A percentile compares a stretch with the other conserved stretches of the same genome.
These are phyloP conservation scores for Gallinago nigripennis DNA, from an alignment of 2,797 vertebrate species.

Conservation along the genomic window DNA sequence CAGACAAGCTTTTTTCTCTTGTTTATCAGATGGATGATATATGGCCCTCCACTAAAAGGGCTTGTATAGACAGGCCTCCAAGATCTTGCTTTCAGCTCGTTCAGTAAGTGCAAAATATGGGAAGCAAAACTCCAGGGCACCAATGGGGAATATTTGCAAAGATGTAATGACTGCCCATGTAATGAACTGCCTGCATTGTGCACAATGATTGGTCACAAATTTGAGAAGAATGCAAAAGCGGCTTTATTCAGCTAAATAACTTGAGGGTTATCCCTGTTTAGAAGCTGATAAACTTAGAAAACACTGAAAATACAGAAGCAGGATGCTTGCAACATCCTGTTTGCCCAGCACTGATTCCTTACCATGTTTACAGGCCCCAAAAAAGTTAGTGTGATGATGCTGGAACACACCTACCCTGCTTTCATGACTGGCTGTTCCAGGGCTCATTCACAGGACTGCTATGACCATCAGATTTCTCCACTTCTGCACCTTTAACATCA, in stretches of 20 bases:
- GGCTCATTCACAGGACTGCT: background rate
- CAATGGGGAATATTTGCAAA: background rate
- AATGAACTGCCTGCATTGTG: background rate
- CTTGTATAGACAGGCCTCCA: background rate
- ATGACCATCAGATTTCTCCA: background rate
- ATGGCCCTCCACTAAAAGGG: background rate
- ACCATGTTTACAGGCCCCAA: background rate
- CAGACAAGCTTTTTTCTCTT: background rate
- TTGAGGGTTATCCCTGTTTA: background rate
- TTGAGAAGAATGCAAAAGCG: background rate
- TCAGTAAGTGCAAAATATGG: background rate
- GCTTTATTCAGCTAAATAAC: background rate
- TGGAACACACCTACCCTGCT: background rate
- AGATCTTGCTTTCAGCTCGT: background rate
- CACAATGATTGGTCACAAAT: accelerated
- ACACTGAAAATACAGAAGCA: background rate
- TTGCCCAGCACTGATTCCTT: background rate
- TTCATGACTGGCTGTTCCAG: background rate
- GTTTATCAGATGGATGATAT: background rate
- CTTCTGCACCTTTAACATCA: background rate
- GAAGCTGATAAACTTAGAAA: background rate
- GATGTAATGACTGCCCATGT: background rate
- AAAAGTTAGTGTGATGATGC: background rate
- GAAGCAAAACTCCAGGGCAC: background rate
- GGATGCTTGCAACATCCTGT: background rate